Conservation (phyloP, 1,140 invertebrate genomes). For the Pseudomyrmex cubaensis region DNA sequence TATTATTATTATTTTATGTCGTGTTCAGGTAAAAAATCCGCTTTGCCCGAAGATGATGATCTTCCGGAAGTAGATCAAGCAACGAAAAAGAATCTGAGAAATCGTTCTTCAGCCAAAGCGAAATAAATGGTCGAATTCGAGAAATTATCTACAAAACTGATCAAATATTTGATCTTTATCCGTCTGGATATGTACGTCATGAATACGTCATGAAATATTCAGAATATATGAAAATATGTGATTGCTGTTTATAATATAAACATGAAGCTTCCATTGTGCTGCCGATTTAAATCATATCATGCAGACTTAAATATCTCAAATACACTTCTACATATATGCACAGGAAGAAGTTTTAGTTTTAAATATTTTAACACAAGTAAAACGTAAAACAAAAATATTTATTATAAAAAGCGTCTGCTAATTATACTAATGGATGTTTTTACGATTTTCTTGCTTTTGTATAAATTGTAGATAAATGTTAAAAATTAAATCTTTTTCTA, state of each 20-base stretch:
- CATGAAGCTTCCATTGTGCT: conserved; percentile 44
- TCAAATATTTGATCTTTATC: conserved; percentile 38
- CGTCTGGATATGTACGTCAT: not conserved
- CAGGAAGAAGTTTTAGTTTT: not conserved
- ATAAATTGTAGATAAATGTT: conserved; percentile 15
- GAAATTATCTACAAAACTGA: conserved; percentile 46
- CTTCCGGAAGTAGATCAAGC: conserved; percentile 90
- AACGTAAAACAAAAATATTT: no score
- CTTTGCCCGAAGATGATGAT: conserved; percentile 87
- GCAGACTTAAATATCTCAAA: not conserved
- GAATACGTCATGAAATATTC: not conserved
- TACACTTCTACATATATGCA: not conserved
- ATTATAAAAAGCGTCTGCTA: not conserved
- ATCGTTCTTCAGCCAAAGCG: conserved; percentile 80
- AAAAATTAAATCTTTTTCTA: not conserved
- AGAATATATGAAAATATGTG: not conserved
- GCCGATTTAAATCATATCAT: not conserved
- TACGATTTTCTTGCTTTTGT: conserved; percentile 8
- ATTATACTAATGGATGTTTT: not conserved
- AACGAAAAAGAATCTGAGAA: conserved; percentile 86
- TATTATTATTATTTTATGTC: not conserved
- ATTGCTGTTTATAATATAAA: conserved; percentile 7
- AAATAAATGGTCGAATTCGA: conserved; percentile 77
- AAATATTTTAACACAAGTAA: conserved; percentile 1
- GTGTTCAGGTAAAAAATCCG: conserved; percentile 82